Percentiles rank a stretch among this genome's conserved stretches.
Conservation (phyloP, 1,140 invertebrate genomes). For the Megathymus violae region DNA sequence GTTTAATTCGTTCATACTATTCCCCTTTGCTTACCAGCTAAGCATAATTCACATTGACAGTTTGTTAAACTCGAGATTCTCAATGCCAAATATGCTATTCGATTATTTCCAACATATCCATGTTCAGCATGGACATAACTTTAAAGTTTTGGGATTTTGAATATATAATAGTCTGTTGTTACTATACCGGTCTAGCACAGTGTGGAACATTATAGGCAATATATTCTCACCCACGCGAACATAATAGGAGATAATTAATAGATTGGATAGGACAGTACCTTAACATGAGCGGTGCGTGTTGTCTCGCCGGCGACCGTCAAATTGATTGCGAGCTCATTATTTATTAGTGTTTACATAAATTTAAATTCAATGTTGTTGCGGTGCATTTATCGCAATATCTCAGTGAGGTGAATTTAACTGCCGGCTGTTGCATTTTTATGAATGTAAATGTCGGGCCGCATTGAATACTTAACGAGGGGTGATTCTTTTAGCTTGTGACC, state of each 20-base stretch:
- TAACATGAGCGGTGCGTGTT: constrained; percentile 23
- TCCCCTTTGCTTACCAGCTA: constrained; percentile 11
- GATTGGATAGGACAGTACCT: constrained; percentile 31
- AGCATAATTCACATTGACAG: constrained; percentile 24
- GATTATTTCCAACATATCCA: too few species aligned
- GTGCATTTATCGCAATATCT: not conserved
- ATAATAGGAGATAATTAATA: constrained; percentile 28
- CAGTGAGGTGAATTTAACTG: not conserved
- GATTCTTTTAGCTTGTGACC: constrained; percentile 2
- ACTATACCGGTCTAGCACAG: constrained; percentile 33
- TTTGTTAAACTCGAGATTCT: too few species aligned
- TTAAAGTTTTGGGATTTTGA: not conserved
- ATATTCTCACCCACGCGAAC: constrained; percentile 41
- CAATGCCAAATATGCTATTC: too few species aligned
- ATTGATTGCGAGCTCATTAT: constrained; percentile 22
- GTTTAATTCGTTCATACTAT: constrained; percentile 5
- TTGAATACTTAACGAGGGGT: constrained; percentile 6
- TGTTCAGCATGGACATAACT: too few species aligned
- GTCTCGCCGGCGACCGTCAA: constrained; percentile 16
- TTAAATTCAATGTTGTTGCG: constrained; percentile 6
- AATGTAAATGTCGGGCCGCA: not conserved
- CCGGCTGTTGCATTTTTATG: constrained; percentile 7
- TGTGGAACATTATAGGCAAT: constrained; percentile 26
- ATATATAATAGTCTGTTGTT: constrained; percentile 36
- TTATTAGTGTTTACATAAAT: constrained; percentile 15